Base-by-base conservation (phyloP, 2,888 invertebrate genomes). In the Myathropa florea region DNA sequence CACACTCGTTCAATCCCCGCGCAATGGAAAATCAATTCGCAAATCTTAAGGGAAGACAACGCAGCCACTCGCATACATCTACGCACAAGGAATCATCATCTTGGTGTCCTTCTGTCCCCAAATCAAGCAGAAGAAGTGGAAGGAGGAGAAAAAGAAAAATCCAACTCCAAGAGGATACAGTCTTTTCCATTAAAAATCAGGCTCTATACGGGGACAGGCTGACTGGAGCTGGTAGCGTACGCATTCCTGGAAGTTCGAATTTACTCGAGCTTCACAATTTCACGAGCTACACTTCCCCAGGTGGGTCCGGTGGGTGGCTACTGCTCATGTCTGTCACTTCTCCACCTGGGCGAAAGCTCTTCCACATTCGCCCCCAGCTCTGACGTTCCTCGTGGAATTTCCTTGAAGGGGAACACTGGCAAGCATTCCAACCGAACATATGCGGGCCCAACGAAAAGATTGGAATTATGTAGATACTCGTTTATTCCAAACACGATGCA, bases 171-270 rank as follows among this genome's bases (percentile, higher is more conserved):
- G 46, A 46, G 63, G 28, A 70, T 46, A 57, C 60, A 10, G 14
- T 23, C 26, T 65, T n/a, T 83, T 79, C 79, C 61, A 63, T 14
- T 21, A 30, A 57, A 68, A 65, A 71, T 65, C 59, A n/a, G 26
- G 30, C 46, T 36, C 28, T 30, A 57, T 10, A 24, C 59, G 18
- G 18, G 28, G 24, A 18, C 26, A 10, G 6, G 24, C 61, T 36
- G 23, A 71, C 77, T 72, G 65, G 77, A 63, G 46, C 21, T 55
- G 10, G 21, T 28, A 30, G 64, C 61, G 57, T 67, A 59, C 65
- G 78, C 83, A 86, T 86, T 86, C 86, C 83, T 86, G 86, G 83
- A 83, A 83, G 75, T 63, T 86, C 78, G 83, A 86, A 79, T 65
- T 36, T 64, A 12, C 73, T 57, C 61, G 10, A 55, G n/a, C 12